phyloP scores from a whole-genome alignment of 2,797 vertebrate genomes.

The Anabas testudineus region DNA sequence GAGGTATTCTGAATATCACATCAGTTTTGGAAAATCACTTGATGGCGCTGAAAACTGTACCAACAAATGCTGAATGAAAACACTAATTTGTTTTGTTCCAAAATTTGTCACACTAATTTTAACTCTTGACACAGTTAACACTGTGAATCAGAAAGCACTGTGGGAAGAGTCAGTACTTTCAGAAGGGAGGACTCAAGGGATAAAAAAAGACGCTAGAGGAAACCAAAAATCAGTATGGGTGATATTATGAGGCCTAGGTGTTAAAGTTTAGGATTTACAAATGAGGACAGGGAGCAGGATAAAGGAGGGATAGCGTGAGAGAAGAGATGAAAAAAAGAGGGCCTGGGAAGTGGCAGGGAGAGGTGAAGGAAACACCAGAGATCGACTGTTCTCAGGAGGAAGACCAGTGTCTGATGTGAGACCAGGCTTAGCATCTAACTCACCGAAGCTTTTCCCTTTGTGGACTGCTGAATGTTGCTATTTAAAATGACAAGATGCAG shows the following conservation, averaged over 20 bases:
- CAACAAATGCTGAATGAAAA: not conserved
- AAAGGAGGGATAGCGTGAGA: slow-evolving; percentile 48
- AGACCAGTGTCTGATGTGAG: slow-evolving; percentile 56
- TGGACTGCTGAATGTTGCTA: slow-evolving; percentile 25
- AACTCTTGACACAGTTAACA: slow-evolving; percentile 52
- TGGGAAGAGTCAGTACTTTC: slow-evolving; percentile 65
- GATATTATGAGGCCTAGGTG: not conserved
- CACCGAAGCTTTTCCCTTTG: slow-evolving; percentile 45
- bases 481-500: slow-evolving; percentile 24
- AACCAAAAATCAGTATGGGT: slow-evolving; percentile 22
- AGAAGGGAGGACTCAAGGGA: slow-evolving; percentile 53
- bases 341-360: slow-evolving; percentile 71
- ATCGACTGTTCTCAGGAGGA: slow-evolving; percentile 64
- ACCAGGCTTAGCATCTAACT: slow-evolving; percentile 58
- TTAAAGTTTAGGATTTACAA: slow-evolving; percentile 40
- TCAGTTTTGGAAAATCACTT: not conserved
- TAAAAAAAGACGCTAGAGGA: slow-evolving; percentile 44
- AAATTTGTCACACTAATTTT: too few species aligned
- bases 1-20: not conserved
- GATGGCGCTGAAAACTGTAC: too few species aligned
- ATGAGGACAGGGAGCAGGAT: slow-evolving; percentile 60
- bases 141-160: slow-evolving; percentile 65
- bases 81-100: too few species aligned
- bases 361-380: slow-evolving; percentile 58
- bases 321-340: slow-evolving; percentile 59